Base-by-base conservation (phyloP, 2,888 invertebrate genomes). In the Ernsta delagoae region DNA sequence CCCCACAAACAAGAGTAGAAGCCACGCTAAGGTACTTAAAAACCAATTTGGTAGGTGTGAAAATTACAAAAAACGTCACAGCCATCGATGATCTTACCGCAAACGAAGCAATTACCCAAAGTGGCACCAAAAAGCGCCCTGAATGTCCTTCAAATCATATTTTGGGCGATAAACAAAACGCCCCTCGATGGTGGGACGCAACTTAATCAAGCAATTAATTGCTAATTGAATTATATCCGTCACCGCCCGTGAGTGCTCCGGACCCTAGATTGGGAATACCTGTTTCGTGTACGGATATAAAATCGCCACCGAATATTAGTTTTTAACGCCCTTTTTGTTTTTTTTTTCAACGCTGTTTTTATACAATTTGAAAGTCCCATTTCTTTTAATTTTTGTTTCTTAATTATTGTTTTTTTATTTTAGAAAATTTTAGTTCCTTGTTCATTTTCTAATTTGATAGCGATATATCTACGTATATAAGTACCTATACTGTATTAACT, bases 151-250 rank as follows among this genome's bases (percentile, higher is more conserved):
- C 67, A 89, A 89, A 90, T 88, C 87, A 89, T 90, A 88, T 89
- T 90, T 87, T 86, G 80, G 79, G 81, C 84, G 85, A 85, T 87
- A 83, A 86, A 90, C 87, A 88, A 88, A 84, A 85, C 82, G 79
- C 84, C 81, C 77, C 77, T 80, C 79, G 82, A 73, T 76, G 77
- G 78, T 79, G 79, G 79, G 85, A 83, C 85, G 82, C 86, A 86
- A 90, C 91, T 92, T 92, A 87, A 93, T 92, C 88, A 88, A 83
- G 83, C 91, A 91, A 92, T 92, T 92, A 90, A 88, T 83, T 85
- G 84, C 86, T 92, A 91, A 92, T 91, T 89, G 88, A 87, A 90
- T 92, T 89, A 91, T 86, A 89, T 85, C 87, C 87, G 85, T 91
- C 92, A 90, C 85, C 83, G 84, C 79, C 74, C 74, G 79, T 68